These are phyloP conservation scores for Zosterops japonicus DNA, from an alignment of 2,113 vertebrate species.

Conservation along the genomic window DNA sequence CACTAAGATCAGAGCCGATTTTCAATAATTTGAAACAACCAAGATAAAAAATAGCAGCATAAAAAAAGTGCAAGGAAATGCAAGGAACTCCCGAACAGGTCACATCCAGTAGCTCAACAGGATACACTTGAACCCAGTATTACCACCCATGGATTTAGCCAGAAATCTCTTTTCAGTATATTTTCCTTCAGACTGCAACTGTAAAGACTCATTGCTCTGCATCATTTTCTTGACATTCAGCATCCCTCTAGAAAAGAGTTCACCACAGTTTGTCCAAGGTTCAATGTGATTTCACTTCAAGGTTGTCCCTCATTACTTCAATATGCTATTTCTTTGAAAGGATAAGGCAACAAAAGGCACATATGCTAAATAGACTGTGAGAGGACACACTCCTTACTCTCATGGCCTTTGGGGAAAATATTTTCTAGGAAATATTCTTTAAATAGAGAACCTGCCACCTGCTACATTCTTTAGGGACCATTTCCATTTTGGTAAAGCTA, in stretches of 20 bases:
- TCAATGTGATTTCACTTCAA: not conserved
- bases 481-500: not conserved
- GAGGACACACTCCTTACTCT: not conserved
- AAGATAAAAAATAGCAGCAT: not conserved
- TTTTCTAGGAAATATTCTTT: constrained; percentile 2
- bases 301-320: not conserved
- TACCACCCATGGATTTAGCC: not conserved
- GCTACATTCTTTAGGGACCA: not conserved
- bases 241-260: not conserved
- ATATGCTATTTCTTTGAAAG: not conserved
- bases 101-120: not conserved
- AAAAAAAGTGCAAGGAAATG: not conserved
- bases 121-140: not conserved
- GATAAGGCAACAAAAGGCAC: not conserved
- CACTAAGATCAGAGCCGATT: not conserved
- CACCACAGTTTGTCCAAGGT: not conserved
- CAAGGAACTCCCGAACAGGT: not conserved
- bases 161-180: not conserved
- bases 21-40: not conserved
- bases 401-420: not conserved
- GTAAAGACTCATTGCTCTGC: not conserved
- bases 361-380: rapidly evolving
- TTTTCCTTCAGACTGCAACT: not conserved
- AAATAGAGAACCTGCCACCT: not conserved
- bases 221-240: not conserved